phyloP scores from a whole-genome alignment of 2,113 vertebrate species.

The Edolisoma coerulescens region DNA sequence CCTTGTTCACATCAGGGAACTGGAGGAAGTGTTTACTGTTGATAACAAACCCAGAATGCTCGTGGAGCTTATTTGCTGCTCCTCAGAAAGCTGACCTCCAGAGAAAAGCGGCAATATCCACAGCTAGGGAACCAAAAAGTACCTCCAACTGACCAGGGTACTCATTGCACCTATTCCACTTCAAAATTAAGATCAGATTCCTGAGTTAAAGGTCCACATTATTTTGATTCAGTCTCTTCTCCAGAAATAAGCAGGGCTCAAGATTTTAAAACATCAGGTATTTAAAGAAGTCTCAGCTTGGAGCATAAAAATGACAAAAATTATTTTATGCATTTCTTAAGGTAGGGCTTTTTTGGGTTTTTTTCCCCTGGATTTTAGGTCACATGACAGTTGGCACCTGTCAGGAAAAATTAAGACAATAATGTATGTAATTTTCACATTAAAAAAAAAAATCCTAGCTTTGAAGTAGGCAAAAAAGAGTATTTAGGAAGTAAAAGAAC shows the following conservation, averaged over 20 bases:
- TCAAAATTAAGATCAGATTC: not conserved
- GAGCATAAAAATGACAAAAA: not conserved
- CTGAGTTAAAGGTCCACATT: not conserved
- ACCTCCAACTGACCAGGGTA: not conserved
- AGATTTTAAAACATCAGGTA: not conserved
- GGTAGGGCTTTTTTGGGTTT: fast-evolving
- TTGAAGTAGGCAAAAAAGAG: not conserved
- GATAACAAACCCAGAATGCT: not conserved
- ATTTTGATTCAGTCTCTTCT: not conserved
- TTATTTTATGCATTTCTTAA: not conserved
- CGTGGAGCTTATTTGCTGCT: not conserved
- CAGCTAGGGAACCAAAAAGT: not conserved
- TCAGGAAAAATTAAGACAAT: not conserved
- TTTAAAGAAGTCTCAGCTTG: not conserved
- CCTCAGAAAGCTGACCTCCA: not conserved
- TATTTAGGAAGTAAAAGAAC: not conserved
- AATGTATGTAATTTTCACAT: not conserved
- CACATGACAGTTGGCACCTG: not conserved
- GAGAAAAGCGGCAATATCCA: not conserved
- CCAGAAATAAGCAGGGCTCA: not conserved
- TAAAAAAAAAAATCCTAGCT: not conserved
- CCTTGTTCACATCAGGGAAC: fast-evolving
- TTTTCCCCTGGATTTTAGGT: not conserved
- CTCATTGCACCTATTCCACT: not conserved
- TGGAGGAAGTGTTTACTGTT: fast-evolving